Evolutionary conservation across 2,113 vertebrate species (phyloP), one percentile per base, ranked within the genome.

Genomic region (Gorsachius goisagi): DNA sequence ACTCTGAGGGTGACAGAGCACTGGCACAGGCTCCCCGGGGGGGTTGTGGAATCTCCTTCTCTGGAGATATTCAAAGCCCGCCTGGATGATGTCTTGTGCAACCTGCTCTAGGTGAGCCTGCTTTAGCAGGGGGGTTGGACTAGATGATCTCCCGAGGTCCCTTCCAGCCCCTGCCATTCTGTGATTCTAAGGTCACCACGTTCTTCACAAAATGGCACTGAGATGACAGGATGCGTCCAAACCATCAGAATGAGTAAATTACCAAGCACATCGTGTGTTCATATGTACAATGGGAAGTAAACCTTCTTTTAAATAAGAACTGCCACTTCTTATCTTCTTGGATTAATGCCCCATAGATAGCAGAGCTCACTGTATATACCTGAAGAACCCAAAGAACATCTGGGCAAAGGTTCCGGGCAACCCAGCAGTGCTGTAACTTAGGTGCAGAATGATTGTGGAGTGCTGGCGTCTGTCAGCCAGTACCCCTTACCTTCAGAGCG

Each of bases 361-460:
- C 13, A 28, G 26, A 1, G 1, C 44, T 82, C 0, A 0, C n/a
- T 35, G 19, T 56, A 15, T 71, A 17, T 55, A 28, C 41, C 9
- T 20, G 44, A 52, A 26, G n/a, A 69, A 59, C 45, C 22, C 10
- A 6, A 26, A 55, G 49, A 69, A 30, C 64, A 32, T 35, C 45
- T 84, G 92, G 73, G 59, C 84, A 77, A 87, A 93, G 76, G 84
- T 89, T 56, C 73, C 17, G 41, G 32, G 37, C 84, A 63, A 0
- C 66, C 17, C 37, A 23, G 55, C 32, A 21, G 26, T 8, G 19
- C 72, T 62, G 47, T 24, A 49, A 18, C 35, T 9, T 9, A 2
- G 47, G 30, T 37, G 4, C 41, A 32, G 63, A 39, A 12, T 16
- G 44, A 7, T 9, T 11, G 23, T 9, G 14, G 20, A 10, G 53